Base-by-base conservation (phyloP, 2,113 vertebrate genomes). In the Entomyzon cyanotis region DNA sequence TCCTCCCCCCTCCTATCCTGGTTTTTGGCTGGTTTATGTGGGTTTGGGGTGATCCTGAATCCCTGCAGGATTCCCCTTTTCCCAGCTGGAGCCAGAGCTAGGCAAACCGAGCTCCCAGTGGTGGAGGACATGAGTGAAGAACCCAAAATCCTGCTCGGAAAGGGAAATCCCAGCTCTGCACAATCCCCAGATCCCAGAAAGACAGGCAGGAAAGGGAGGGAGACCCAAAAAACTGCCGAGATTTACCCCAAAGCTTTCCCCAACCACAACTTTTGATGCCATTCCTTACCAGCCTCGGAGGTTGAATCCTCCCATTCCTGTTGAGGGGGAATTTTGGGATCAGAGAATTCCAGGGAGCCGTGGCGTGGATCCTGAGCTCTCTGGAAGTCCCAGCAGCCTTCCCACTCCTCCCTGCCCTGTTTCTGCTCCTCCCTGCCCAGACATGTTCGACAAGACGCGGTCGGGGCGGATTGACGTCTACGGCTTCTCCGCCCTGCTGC, bases 381-480 rank as follows among this genome's bases (percentile, higher is more conserved):
- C 15, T 10, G 68, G 65, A 35, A 16, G 62, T 11, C 58, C 7
- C 62, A 62, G 49, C 46, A 60, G 67, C 22, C 1, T 27, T 16
- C 33, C 52, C 9, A 0, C 20, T 35, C 24, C 56, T 95, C 39
- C 14, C 31, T 31, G 62, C 39, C 49, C 49, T 25, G 6, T 25
- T 47, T 42, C 25, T 6, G 2, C 7, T 47, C 76, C 2, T 96
- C 81, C 67, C 37, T 88, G 55, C 23, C 42, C 96, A 99, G 99
- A 99, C 97, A 99, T 99, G 99, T 99, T 99, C 53, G 99, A 99
- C 96, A 98, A 98, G 97, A 99, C 97, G 35, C 98, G 97, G 39
- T 97, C 98, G 0, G 99, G 99, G 3, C 98, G 97, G 50, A 99
- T 99, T 0, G 99, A 99, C 5, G 25, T 99, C 75, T 98, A 98